Conservation (phyloP, 2,797 vertebrate species). For the Ispidina picta region DNA sequence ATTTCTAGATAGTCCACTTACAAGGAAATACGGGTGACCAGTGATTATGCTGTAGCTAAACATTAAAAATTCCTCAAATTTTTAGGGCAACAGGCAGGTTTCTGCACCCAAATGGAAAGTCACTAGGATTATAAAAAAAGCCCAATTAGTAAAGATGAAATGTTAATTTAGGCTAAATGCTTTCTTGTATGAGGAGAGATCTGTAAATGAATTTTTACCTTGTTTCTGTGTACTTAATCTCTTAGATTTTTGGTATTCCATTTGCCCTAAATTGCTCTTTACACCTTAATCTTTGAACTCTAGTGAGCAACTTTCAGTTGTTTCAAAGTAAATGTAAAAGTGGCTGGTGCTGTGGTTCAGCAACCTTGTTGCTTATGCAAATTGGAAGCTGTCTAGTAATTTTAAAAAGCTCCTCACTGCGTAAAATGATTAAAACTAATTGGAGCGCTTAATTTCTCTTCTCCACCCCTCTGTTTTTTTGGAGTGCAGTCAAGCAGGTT, state of each 20-base stretch:
- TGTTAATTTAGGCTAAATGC: background rate
- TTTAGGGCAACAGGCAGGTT: background rate
- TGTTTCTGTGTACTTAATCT: conserved; percentile 25
- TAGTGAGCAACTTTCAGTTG: background rate
- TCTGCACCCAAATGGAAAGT: background rate
- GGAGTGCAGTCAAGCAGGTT: conserved; percentile 62
- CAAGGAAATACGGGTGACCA: background rate
- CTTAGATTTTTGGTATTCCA: background rate
- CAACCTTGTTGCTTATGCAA: conserved; percentile 39
- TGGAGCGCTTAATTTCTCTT: conserved; percentile 70
- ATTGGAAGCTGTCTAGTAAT: conserved; percentile 59
- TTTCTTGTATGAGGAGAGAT: background rate
- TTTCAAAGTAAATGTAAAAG: conserved; percentile 41
- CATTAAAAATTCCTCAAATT: background rate
- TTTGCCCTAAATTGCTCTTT: conserved; percentile 39
- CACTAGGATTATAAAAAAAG: background rate
- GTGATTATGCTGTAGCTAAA: background rate
- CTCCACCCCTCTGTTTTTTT: conserved; percentile 53
- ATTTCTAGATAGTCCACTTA: conserved; percentile 33
- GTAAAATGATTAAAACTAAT: conserved; percentile 72
- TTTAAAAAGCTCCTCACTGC: conserved; percentile 50
- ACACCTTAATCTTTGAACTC: conserved; percentile 56
- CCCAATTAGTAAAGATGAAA: background rate
- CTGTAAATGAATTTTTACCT: conserved; percentile 10
- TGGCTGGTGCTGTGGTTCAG: conserved; percentile 18